Evolutionary conservation across 1,140 invertebrate genomes (phyloP).

Genomic region (Mycetomoellerius zeteki): DNA sequence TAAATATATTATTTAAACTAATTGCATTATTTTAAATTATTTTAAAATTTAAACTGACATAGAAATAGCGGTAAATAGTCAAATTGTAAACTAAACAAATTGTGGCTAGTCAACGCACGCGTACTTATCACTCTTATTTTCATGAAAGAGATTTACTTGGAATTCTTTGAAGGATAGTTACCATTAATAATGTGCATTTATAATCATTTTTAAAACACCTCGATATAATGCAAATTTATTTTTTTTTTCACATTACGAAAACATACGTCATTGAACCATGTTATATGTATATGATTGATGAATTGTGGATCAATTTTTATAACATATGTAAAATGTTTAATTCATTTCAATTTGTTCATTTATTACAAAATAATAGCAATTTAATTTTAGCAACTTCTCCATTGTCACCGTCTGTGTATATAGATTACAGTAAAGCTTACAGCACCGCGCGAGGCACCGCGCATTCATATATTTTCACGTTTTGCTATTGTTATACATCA

Average conservation of each 20-base stretch:
- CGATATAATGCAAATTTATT: not conserved
- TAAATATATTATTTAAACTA: too few species aligned
- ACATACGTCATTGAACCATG: not conserved
- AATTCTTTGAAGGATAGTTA: not conserved
- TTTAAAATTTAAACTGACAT: too few species aligned
- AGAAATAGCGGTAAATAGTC: too few species aligned
- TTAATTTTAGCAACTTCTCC: not conserved
- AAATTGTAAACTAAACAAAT: too few species aligned
- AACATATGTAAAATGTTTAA: not conserved
- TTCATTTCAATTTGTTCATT: not conserved
- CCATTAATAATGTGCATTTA: not conserved
- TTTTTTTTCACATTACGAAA: not conserved
- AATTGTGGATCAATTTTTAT: not conserved
- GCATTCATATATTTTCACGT: conserved; percentile 12
- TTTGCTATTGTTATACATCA: not conserved
- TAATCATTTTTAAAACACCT: not conserved
- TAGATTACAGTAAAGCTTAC: not conserved
- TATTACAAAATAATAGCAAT: not conserved
- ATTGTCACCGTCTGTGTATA: not conserved
- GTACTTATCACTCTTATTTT: not conserved
- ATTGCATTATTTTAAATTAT: too few species aligned
- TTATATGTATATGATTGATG: too few species aligned
- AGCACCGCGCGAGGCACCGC: not conserved
- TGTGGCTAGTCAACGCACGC: too few species aligned
- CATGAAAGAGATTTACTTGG: not conserved